phyloP scores from a whole-genome alignment of 2,797 vertebrate genomes.

The Onychomys leucogaster region DNA sequence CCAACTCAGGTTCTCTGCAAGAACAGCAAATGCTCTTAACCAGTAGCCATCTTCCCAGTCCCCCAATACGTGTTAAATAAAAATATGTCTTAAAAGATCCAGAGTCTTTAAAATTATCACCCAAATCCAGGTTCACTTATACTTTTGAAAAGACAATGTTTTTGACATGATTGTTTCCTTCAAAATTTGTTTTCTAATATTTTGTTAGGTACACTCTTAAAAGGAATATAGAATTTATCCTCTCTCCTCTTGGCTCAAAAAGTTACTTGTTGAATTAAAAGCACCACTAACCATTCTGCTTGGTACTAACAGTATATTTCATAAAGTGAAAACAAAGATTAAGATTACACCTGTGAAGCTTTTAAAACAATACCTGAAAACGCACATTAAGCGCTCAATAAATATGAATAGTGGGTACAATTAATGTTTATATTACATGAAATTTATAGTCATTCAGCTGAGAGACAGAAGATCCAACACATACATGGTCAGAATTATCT shows the following conservation, averaged over 20 bases:
- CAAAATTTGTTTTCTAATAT: background rate
- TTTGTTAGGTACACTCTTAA: background rate
- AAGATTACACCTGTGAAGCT: background rate
- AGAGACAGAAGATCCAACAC: background rate
- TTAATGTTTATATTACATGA: background rate
- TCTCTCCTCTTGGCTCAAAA: background rate
- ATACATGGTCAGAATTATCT: background rate
- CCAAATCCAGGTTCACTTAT: background rate
- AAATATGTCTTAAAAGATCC: slow-evolving; percentile 12
- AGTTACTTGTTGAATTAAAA: slow-evolving; percentile 53
- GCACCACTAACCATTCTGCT: background rate
- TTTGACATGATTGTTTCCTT: slow-evolving; percentile 6
- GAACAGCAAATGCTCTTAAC: background rate
- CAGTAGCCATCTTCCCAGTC: background rate
- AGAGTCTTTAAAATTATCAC: background rate
- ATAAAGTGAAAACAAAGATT: slow-evolving; percentile 29
- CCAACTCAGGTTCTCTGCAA: background rate
- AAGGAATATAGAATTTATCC: background rate
- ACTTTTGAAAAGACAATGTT: slow-evolving; percentile 3
- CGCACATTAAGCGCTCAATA: background rate
- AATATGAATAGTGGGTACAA: background rate
- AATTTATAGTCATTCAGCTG: background rate
- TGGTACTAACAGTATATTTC: background rate
- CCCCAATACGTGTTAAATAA: slow-evolving; percentile 29
- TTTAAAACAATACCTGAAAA: slow-evolving; percentile 37